Evolutionary conservation across 2,113 vertebrate species (phyloP), one percentile per base, ranked within the genome.

Genomic region (Nothobranchius kuhntae): DNA sequence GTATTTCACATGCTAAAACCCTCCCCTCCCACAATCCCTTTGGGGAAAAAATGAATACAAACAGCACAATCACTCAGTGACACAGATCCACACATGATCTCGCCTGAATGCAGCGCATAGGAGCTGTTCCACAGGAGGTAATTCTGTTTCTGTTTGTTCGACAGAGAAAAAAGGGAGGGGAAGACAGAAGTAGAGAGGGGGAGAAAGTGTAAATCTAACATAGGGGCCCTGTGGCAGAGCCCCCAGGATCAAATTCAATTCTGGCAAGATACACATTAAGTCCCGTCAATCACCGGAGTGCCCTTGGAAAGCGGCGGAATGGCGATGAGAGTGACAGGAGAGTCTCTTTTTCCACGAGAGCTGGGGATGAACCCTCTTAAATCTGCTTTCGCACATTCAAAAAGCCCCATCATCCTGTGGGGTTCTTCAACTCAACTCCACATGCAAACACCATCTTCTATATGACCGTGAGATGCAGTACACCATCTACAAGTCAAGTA

Each of bases 241-340:
- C 93, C 90, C 90, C 83, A 94, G 93, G 93, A 95, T 95, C 93
- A 95, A 95, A 95, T 94, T 89, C 93, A 95, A 95, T 95, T 95
- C 93, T 94, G 93, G 89, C 82, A 92, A 94, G 93, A 95, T 92
- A 92, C 92, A 93, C 94, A 94, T 94, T 95, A 95, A 95, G 93
- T 92, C 92, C 90, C 91, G 93, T 95, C 95, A 94, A 93, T 95
- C 94, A 95, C 89, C 84, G 62, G 86, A 83, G 91, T 93, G 94
- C 91, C 94, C 94, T 95, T 95, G 94, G 94, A 88, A 93, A 89
- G 93, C 80, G 81, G 89, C 89, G 80, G 91, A 94, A 94, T 92
- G 92, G 91, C 90, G 93, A 94, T 93, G 92, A 93, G 89, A 91
- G 78, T 88, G 73, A 84, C 71, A 61, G 73, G 77, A 71, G 75